Evolutionary conservation across 92 coral and sea anemone species (phyloP).

Genomic region (Porites divaricata): DNA sequence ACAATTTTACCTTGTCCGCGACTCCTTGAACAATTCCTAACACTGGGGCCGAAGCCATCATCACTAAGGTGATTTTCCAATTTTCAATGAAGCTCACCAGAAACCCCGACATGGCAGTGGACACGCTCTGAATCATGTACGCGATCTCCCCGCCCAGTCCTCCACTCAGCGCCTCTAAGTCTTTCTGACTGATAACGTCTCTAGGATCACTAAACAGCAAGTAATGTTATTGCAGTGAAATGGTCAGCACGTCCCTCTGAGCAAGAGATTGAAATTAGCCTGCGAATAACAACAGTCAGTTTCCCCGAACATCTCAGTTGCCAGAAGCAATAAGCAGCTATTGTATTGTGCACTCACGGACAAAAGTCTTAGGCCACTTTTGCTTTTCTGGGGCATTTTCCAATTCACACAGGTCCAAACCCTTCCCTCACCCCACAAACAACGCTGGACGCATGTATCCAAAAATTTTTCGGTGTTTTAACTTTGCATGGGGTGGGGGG

Average conservation of each 20-base stretch:
- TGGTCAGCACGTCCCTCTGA: background rate
- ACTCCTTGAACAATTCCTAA: constrained; percentile 77
- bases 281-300: no score
- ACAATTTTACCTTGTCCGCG: constrained; percentile 71
- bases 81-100: constrained; percentile 88
- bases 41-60: constrained; percentile 89
- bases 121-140: constrained; percentile 76
- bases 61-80: constrained; percentile 93
- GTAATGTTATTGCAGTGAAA: background rate
- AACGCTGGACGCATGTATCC: no score
- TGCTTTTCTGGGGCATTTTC: no score
- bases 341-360: no score
- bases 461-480: no score
- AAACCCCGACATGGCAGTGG: constrained; percentile 86
- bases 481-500: no score
- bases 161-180: constrained; percentile 70
- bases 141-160: constrained; percentile 93
- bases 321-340: no score
- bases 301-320: no score
- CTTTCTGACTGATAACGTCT: constrained; percentile 30
- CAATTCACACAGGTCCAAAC: no score
- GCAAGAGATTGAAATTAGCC: no score
- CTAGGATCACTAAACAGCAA: constrained; percentile 25
- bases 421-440: no score
- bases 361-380: no score